Percentiles rank a stretch among this genome's conserved stretches.
These are phyloP conservation scores for Drosophila pruinosa DNA, from an alignment of 1,140 invertebrate genomes.

Conservation along the genomic window DNA sequence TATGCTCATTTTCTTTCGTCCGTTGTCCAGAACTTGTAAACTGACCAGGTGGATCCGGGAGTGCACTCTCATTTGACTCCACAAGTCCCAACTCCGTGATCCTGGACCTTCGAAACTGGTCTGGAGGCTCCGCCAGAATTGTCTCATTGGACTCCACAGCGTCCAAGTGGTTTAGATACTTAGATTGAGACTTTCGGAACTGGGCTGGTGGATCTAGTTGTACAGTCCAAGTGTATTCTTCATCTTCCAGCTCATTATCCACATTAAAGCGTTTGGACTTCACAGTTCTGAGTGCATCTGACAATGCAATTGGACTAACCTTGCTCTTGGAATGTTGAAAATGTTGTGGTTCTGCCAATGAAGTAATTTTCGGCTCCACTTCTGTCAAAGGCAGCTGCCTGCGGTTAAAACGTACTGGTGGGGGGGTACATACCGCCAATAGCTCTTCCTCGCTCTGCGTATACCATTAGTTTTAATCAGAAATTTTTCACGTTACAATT, in stretches of 20 bases:
- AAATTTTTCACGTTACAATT: neutral
- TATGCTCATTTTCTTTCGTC: too few relatives aligned
- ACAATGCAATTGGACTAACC: too few relatives aligned
- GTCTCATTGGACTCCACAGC: neutral
- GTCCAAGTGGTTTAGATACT: too few relatives aligned
- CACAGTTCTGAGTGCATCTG: too few relatives aligned
- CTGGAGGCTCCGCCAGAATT: neutral
- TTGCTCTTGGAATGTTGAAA: neutral
- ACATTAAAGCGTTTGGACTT: too few relatives aligned
- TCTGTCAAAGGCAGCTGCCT: neutral
- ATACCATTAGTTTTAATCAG: neutral
- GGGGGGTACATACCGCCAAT: conserved; percentile 12
- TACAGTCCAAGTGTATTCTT: too few relatives aligned
- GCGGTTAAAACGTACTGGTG: neutral
- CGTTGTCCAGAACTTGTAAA: too few relatives aligned
- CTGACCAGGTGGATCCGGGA: neutral
- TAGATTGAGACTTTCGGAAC: neutral
- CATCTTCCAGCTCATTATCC: neutral
- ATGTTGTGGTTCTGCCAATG: neutral
- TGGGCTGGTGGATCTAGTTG: too few relatives aligned
- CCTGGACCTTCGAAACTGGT: neutral
- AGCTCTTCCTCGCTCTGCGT: conserved; percentile 13
- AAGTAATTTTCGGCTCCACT: neutral
- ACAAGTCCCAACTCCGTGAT: neutral
- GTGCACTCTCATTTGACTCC: neutral